Percentiles rank a stretch among this genome's conserved stretches.
Evolutionary conservation across 2,113 vertebrate species (phyloP).

Genomic region (Python bivittatus): DNA sequence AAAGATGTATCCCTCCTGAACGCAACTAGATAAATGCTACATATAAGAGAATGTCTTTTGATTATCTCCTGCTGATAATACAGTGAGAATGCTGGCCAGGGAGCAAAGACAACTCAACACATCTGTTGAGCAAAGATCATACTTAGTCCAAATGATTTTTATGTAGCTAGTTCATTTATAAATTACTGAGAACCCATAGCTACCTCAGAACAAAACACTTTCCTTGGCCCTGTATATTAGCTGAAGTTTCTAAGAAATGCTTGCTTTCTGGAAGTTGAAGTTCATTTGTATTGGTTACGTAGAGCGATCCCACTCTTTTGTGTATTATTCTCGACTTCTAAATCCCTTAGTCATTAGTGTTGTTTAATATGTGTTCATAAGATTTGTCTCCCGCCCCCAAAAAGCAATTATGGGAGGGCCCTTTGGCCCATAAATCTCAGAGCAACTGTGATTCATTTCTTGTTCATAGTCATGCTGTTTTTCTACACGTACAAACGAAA

Average conservation of each 20-base stretch:
- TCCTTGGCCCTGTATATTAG: background rate
- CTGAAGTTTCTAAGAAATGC: background rate
- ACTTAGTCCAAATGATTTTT: background rate
- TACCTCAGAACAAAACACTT: conserved; percentile 33
- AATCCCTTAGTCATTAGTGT: background rate
- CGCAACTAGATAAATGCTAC: background rate
- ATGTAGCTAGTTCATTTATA: background rate
- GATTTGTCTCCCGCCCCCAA: background rate
- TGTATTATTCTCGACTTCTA: conserved; percentile 9
- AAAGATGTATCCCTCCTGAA: background rate
- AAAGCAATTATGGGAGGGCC: background rate
- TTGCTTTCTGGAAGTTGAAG: background rate
- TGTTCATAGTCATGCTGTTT: background rate
- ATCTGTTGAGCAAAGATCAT: background rate
- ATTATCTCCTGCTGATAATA: background rate
- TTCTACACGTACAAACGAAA: background rate
- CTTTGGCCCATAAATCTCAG: background rate
- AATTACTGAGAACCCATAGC: background rate
- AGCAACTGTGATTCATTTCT: background rate
- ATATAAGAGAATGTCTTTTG: background rate
- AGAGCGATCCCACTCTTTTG: background rate
- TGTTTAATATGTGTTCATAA: background rate
- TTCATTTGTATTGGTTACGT: background rate
- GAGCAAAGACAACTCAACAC: background rate
- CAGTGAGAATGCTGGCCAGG: background rate